Conservation (phyloP, 2,797 vertebrate species). For the Centropyge bicolor region DNA sequence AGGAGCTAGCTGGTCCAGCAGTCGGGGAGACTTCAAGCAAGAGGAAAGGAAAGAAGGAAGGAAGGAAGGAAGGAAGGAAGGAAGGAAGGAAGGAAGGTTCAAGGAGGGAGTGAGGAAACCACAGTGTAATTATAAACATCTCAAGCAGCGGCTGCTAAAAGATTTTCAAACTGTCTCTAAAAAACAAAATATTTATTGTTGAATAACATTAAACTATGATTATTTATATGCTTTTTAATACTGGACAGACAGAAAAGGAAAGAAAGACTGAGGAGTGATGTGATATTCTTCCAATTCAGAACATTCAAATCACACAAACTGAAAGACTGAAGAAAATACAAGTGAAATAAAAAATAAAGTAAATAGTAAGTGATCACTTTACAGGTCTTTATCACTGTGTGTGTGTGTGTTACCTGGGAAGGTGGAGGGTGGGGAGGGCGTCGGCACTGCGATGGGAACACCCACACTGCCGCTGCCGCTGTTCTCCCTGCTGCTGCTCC, state of each 20-base stretch:
- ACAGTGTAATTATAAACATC: neutral
- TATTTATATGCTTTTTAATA: no score
- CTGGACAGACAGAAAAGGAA: no score
- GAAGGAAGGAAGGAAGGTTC: constrained; percentile 6
- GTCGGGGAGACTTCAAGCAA: constrained; percentile 69
- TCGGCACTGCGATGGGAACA: constrained; percentile 97
- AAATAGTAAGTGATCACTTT: no score
- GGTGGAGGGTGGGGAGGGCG: constrained; percentile 94
- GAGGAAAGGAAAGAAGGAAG: constrained; percentile 1
- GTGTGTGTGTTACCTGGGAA: constrained; percentile 89
- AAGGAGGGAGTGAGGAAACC: neutral
- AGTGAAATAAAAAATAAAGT: no score
- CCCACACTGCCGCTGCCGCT: constrained; percentile 94
- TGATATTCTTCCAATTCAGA: no score
- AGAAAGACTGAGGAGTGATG: no score
- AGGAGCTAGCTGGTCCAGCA: constrained; percentile 70
- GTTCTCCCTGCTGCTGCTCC: constrained; percentile 95
- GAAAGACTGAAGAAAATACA: no score
- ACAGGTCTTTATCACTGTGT: neutral
- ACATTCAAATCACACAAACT: no score
- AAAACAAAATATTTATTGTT: no score
- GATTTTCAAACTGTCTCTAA: neutral
- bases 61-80: constrained; percentile 3
- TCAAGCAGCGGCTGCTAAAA: neutral
- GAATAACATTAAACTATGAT: no score